A percentile compares a stretch with the other conserved stretches of the same genome.
phyloP scores from a whole-genome alignment of 2,888 invertebrate genomes.

The Xanthia icteritia region DNA sequence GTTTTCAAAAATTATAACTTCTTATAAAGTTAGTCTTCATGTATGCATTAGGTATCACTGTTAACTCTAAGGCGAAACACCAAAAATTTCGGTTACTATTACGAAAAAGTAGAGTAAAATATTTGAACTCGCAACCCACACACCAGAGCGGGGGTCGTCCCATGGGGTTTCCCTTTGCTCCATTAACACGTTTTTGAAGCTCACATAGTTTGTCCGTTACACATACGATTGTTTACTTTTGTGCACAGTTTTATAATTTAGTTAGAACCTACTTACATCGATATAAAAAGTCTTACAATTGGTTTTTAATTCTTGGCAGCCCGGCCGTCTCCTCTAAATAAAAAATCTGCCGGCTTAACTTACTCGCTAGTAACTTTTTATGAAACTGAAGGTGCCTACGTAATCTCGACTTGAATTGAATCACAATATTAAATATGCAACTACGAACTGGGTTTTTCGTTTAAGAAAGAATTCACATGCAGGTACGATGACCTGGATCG shows the following conservation, averaged over 20 bases:
- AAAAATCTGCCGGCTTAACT: conserved; percentile 72
- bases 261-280: conserved; percentile 18
- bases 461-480: conserved; percentile 81
- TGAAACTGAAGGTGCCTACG: conserved; percentile 73
- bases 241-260: conserved; percentile 29
- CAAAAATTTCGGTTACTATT: conserved; percentile 5
- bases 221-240: conserved; percentile 46
- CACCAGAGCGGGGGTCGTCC: conserved; percentile 69
- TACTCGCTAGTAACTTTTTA: conserved; percentile 82
- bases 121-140: conserved; percentile 67
- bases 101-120: conserved; percentile 59
- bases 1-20: conserved; percentile 4
- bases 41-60: background rate
- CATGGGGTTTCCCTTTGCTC: conserved; percentile 71
- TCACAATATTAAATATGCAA: conserved; percentile 84
- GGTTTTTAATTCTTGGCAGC: conserved; percentile 66
- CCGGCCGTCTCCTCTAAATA: conserved; percentile 71
- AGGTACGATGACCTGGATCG: conserved; percentile 88
- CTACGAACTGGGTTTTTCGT: conserved; percentile 77
- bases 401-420: conserved; percentile 79
- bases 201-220: conserved; percentile 43
- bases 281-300: conserved; percentile 60
- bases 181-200: conserved; percentile 74
- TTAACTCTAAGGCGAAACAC: background rate
- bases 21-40: background rate